These are phyloP conservation scores for Zaprionus davidi DNA, from an alignment of 1,140 invertebrate species.

Conservation along the genomic window DNA sequence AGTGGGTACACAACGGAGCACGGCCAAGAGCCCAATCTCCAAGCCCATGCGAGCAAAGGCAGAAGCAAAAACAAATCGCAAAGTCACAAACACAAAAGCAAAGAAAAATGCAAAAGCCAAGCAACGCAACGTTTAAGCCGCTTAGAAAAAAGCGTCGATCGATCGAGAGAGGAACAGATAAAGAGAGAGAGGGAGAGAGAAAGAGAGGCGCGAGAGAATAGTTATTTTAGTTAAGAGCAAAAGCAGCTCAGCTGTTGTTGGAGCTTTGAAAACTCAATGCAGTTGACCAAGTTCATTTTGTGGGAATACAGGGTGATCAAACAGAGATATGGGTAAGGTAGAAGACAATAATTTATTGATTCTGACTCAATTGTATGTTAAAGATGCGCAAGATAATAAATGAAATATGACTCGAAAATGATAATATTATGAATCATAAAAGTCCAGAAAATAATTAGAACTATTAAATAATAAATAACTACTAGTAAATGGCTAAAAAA, in stretches of 20 bases:
- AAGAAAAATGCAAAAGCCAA: slow-evolving; percentile 36
- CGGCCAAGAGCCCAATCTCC: slow-evolving; percentile 15
- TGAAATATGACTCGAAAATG: too few relatives aligned
- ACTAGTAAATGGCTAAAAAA: too few relatives aligned
- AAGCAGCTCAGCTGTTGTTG: slow-evolving; percentile 38
- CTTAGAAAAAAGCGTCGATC: slow-evolving; percentile 40
- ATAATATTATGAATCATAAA: too few relatives aligned
- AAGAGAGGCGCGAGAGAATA: not conserved
- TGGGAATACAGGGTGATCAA: slow-evolving; percentile 28
- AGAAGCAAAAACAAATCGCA: slow-evolving; percentile 11
- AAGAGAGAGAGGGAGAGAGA: not conserved
- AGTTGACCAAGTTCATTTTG: slow-evolving; percentile 12
- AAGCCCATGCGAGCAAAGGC: not conserved
- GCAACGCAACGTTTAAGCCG: slow-evolving; percentile 29
- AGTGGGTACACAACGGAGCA: slow-evolving; percentile 21
- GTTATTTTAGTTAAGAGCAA: not conserved
- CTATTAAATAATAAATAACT: too few relatives aligned
- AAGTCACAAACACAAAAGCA: slow-evolving; percentile 9
- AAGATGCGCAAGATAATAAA: too few relatives aligned
- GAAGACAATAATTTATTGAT: too few relatives aligned
- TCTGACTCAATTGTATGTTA: too few relatives aligned
- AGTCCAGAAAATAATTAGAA: too few relatives aligned
- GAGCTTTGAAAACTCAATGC: slow-evolving; percentile 8
- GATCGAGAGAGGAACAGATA: slow-evolving; percentile 1
- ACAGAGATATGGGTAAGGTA: too few relatives aligned